Base-by-base conservation (phyloP, 2,797 vertebrate genomes). In the Megalops cyprinoides region DNA sequence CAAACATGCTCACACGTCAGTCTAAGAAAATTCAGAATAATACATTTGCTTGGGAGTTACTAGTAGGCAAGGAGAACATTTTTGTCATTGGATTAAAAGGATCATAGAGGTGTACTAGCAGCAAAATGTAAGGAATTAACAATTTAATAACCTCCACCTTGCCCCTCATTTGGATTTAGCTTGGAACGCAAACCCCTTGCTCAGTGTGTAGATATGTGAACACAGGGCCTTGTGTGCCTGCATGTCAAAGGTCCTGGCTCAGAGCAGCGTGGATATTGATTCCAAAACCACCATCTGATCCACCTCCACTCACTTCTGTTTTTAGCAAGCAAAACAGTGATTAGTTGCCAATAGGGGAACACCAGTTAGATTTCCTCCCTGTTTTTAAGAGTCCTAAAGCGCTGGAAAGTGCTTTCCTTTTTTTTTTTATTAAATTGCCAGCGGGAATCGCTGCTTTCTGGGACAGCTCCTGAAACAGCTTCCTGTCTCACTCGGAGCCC, bases 121-220 rank as follows among this genome's bases (percentile, higher is more conserved):
- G n/a, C n/a, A 71, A 71, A 71, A 42, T 18, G 51, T 2, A 14
- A n/a, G 67, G 67, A 71, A 71, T 71, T 37, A 42, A 34, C 62
- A 65, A 65, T 65, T 71, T 44, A 71, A 42, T 71, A 74, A 79
- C 73, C 80, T 76, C 84, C 48, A 75, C 20, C 71, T 39, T 53
- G 81, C 78, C 78, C 62, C 91, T 91, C 84, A 84, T 94, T 94
- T 94, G 92, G 90, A 89, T 94, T 77, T 88, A 76, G 80, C 92
- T 94, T 93, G 90, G 80, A 87, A 93, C 92, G 91, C 91, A 95
- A 93, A 93, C 91, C 58, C 69, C 71, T 0, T 62, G 69, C 15
- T 2, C 6, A 28, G 46, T 10, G 5, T 28, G 42, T 49, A 12
- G 15, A 25, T 49, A n/a, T 4, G 9, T 42, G 42, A 49, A 42